Base-by-base conservation (phyloP, 2,888 invertebrate genomes). In the Mechanitis messenoides region DNA sequence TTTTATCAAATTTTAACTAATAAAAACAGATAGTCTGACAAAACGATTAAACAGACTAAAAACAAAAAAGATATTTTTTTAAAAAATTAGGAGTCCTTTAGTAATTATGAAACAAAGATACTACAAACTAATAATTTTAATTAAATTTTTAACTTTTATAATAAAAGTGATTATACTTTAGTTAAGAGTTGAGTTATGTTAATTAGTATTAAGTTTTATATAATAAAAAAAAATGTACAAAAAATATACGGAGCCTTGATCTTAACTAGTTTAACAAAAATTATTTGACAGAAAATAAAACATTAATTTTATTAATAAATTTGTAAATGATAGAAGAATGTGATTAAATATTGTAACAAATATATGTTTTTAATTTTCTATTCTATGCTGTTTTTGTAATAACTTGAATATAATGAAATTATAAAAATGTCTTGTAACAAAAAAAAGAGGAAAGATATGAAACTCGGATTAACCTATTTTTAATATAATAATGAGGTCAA, bases 301-400 rank as follows among this genome's bases (percentile, higher is more conserved):
- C 31, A 58, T 59, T 66, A 62, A 60, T 59, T 66, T 64, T 64
- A 45, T 56, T 59, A 55, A 31, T 57, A 57, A 64, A 59, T 56
- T 60, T 66, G 63, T 64, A 64, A 57, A 64, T 55, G n/a, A 58
- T 46, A 54, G 45, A 56, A 61, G 47, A 55, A 53, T 33, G 28
- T 58, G 45, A 46, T 62, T 56, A 62, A 64, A 61, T 54, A 57
- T 57, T 61, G 28, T 31, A 57, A 57, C 6, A 53, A 45, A 46
- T n/a, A 31, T 45, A 53, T 53, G 33, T 53, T 57, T 45, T 57
- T 20, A 57, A 35, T 54, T 54, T 35, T 11, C 3, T 42, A 42
- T 50, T 9, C 9, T 50, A 9, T 31, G 28, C 28, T 9, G 28
- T 31, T 31, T 35, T 35, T 35, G 35, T 6, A 3, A 35, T 35